Base-by-base conservation (phyloP, 92 coral and sea anemone genomes). In the Epizoanthus scotinus region DNA sequence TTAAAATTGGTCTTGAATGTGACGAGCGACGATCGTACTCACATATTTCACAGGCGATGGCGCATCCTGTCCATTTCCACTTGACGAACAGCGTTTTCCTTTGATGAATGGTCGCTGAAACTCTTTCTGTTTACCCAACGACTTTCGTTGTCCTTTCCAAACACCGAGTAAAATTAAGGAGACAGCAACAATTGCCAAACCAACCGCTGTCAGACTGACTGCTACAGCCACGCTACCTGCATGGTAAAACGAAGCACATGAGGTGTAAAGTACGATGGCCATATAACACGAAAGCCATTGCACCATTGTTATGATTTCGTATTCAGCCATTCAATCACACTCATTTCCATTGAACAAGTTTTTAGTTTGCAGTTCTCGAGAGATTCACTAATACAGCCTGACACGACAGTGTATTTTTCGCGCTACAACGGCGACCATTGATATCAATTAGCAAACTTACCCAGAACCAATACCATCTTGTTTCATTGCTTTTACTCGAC, bases 61-160 rank as follows among this genome's bases (percentile, higher is more conserved):
- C 56, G 73, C 54, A 0, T 55, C 36, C 42, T n/a, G 73, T 22
- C 55, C 47, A 21, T 25, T 68, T 38, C 55, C 73, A 68, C 19
- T 64, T 17, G 21, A 53, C 47, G 73, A 22, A 68, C 55, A 53
- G 15, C 21, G 52, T 53, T 42, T 68, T 38, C 52, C 47, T 44
- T 68, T 68, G 5, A 38, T 68, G 73, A 68, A 68, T 68, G 73
- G 73, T 21, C 73, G 55, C 73, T 68, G 73, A 42, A 68, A 31
- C 18, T 38, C 73, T 24, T 68, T 68, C 55, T 68, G 54, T 68
- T 68, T 68, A 27, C 73, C 73, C 3, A 27, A 21, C 4, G 73
- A 68, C 52, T 34, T 50, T 34, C 73, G 42, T 44, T 68, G 40
- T 68, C 73, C 47, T 64, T 64, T 64, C 70, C 31, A 64, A 29